Base-by-base conservation (phyloP, 2,797 vertebrate species). In the Stomatorhinus walkeri region DNA sequence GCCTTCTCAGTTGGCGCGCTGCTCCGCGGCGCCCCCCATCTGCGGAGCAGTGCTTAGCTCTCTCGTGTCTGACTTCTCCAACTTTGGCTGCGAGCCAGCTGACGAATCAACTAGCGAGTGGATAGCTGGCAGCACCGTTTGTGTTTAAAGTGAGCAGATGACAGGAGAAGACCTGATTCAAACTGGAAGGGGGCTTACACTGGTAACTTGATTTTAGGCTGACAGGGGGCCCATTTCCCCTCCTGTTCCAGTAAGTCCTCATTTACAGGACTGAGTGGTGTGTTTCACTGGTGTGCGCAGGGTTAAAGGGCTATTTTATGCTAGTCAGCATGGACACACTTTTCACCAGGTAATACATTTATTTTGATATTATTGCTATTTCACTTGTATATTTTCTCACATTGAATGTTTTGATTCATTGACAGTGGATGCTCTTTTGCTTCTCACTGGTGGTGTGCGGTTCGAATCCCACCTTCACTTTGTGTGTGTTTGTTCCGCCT, bases 221-320 rank as follows among this genome's bases (percentile, higher is more conserved):
- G 93, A 91, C 92, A 89, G 88, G 28, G 85, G 90, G 91, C 91
- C 92, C 92, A 91, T 93, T 93, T 92, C 91, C 91, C 92, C 46
- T 52, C 19, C 89, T 91, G 91, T 91, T 92, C 91, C 92, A 88
- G 91, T 92, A 91, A 94, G 94, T 89, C 93, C 79, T 1, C 88
- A 90, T 92, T 88, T 87, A 72, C 61, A 92, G 89, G 92, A 90
- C 93, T 92, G 93, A 81, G 7, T 3, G 40, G 76, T 79, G 36
- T 40, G 24, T n/a, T 40, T 79, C 32, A 43, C 6, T 79, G 36
- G 36, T 43, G 2, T 40, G 36, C 8, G 12, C 19, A 81, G 76
- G 76, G 40, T 46, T n/a, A 43, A 40, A 81, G 76, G 36, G 36
- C 72, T 79, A n/a, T 79, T 43, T 79, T 16, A 43, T 46, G 7